Evolutionary conservation across 2,888 invertebrate species (phyloP), one percentile per base, ranked within the genome.

Genomic region (Callinectes sapidus): DNA sequence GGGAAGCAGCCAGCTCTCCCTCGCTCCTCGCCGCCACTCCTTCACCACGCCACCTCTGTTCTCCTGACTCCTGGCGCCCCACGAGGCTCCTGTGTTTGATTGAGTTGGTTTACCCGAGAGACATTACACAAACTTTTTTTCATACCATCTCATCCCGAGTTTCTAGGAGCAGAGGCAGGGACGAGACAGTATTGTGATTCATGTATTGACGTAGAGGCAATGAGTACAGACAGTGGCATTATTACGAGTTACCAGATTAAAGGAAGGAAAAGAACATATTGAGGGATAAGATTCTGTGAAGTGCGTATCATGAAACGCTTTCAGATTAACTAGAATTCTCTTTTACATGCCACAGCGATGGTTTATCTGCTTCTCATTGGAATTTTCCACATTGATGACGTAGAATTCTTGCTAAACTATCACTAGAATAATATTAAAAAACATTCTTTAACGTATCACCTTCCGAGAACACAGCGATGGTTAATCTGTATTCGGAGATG

Each of bases 11-110:
- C 81, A 81, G 81, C 35, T 81, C 32, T 35, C 35, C 77, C 77
- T 81, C 10, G 77, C 77, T 35, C 35, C 81, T 32, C 35, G 32
- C 35, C 35, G 81, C 14, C 32, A 18, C 32, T 16, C 81, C 14
- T 81, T 35, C 32, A 81, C n/a, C 18, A 81, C 81, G 32, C 81
- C 35, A 35, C 81, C 18, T 32, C 35, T 32, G 81, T 81, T 81
- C 54, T 88, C n/a, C 88, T 87, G 87, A 87, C 87, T 32, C 35
- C 85, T 61, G 71, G 71, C 28, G 28, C 88, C 88, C 88, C 88
- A 13, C 28, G 61, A 88, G 88, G 55, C 55, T 16, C 88, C 48
- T 28, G n/a, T 88, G 54, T 88, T 88, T 23, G 88, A 88, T 88
- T 55, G 88, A 88, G 88, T 88, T 54, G 55, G 55, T 55, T 35